Base-by-base conservation (phyloP, 2,888 invertebrate species). In the Danaus chrysippus region DNA sequence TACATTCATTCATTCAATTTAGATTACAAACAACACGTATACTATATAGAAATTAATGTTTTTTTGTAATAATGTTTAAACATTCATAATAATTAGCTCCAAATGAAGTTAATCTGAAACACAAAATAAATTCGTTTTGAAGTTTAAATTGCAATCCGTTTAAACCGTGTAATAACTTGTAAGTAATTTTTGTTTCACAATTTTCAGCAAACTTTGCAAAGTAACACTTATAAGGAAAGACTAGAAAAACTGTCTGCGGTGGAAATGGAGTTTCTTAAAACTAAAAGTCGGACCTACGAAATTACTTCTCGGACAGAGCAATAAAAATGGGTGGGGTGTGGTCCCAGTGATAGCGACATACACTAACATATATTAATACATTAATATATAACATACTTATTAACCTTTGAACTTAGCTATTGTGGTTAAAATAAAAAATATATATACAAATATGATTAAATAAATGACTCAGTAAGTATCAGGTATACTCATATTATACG, bases 221-320 rank as follows among this genome's bases (percentile, higher is more conserved):
- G 75, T 71, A 76, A 76, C 76, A 77, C 75, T 76, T 73, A 75
- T 63, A 62, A 66, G 67, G 76, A 79, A 78, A 75, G 75, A 62
- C 78, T 77, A 78, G 78, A 83, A 85, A 82, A 86, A 84, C 49
- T 84, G 83, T 83, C 83, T 81, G 78, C 73, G 77, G 78, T 76
- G 78, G 81, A 86, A 89, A 88, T 86, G 84, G 86, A 89, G 84
- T 90, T 88, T 88, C 87, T 88, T 87, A 67, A 64, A 62, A 64
- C 79, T 75, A 79, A 80, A 64, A 83, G 80, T 84, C 85, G 85
- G 89, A 89, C 90, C 90, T 86, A 86, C 90, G 82, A 88, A 90
- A 90, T 89, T 90, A 87, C 90, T 90, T 90, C 86, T 82, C 81
- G 88, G 88, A 87, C 87, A 86, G 79, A 77, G 89, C 86, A 87